Percentiles rank a stretch among this genome's conserved stretches.
These are phyloP conservation scores for Synergus umbraculus DNA, from an alignment of 2,888 invertebrate genomes.

Conservation along the genomic window DNA sequence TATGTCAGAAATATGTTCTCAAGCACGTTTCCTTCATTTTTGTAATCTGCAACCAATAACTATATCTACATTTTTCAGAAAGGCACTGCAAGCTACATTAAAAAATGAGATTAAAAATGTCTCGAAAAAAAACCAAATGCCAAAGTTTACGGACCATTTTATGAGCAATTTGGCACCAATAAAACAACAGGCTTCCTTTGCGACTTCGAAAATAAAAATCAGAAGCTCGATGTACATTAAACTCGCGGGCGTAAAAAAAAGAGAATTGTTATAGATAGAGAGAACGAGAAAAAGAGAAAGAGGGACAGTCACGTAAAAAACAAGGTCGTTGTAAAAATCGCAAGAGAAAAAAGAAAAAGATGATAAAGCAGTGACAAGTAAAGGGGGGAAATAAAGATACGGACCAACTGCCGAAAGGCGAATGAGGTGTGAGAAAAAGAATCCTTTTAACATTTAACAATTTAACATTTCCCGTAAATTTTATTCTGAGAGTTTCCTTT, in stretches of 20 bases:
- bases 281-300: background rate
- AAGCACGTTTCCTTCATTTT: background rate
- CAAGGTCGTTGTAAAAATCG: slow-evolving; percentile 34
- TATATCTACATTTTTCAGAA: background rate
- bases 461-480: slow-evolving; percentile 6
- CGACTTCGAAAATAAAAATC: slow-evolving; percentile 16
- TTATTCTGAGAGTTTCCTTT: slow-evolving; percentile 17
- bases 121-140: background rate
- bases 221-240: slow-evolving; percentile 5
- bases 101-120: background rate
- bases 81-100: background rate
- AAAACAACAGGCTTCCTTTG: slow-evolving; percentile 11
- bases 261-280: background rate
- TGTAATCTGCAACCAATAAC: background rate
- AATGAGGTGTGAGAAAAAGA: slow-evolving; percentile 39
- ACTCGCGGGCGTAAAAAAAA: slow-evolving; percentile 21
- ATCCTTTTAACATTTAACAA: background rate
- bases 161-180: slow-evolving; percentile 16
- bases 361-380: slow-evolving; percentile 58
- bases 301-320: background rate
- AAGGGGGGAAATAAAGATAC: slow-evolving; percentile 51
- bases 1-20: background rate
- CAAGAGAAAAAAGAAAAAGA: slow-evolving; percentile 44
- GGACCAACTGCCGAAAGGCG: slow-evolving; percentile 55
- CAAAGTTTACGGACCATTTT: slow-evolving; percentile 19